phyloP scores from a whole-genome alignment of 2,888 invertebrate species.

The Folsomia manolachei region DNA sequence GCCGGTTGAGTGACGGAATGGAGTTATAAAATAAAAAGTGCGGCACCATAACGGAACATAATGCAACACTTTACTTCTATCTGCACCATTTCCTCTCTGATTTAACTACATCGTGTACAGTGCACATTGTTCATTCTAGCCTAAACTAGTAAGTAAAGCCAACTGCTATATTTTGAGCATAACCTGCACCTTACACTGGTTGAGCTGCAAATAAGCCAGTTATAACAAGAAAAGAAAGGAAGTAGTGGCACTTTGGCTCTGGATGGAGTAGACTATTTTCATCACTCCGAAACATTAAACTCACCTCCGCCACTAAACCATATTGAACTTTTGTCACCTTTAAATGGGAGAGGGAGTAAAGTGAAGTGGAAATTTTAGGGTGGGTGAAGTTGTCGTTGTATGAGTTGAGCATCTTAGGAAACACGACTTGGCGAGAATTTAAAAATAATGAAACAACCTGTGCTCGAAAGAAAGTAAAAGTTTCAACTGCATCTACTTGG shows the following conservation, averaged over 20 bases:
- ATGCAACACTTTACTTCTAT: slow-evolving; percentile 19
- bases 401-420: too few species aligned
- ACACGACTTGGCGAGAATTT: too few species aligned
- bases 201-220: not conserved
- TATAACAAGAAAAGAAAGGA: not conserved
- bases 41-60: not conserved
- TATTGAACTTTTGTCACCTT: slow-evolving; percentile 5
- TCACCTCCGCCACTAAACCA: not conserved
- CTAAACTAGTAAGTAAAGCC: not conserved
- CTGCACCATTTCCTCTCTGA: slow-evolving; percentile 17
- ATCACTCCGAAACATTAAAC: not conserved
- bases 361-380: not conserved
- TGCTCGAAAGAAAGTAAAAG: too few species aligned
- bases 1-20: not conserved
- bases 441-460: too few species aligned
- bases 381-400: too few species aligned
- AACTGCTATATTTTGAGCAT: not conserved
- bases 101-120: not conserved
- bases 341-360: not conserved
- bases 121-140: not conserved
- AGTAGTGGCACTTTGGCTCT: not conserved
- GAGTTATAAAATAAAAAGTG: slow-evolving; percentile 7
- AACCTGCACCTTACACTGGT: not conserved
- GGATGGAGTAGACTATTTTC: not conserved
- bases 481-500: too few species aligned